Base-by-base conservation (phyloP, 2,797 vertebrate genomes). In the Dryobates pubescens region DNA sequence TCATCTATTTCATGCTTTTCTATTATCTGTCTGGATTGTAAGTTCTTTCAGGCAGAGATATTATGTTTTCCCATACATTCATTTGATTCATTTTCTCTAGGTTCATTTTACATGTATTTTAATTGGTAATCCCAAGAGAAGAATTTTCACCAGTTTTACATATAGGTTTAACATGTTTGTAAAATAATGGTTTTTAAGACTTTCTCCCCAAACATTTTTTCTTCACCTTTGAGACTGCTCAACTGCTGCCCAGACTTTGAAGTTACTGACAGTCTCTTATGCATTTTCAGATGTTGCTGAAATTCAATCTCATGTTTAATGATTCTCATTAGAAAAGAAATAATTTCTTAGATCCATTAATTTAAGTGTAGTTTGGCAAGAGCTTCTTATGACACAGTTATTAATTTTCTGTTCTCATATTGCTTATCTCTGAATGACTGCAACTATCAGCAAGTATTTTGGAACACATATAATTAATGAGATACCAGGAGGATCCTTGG, bases 321-420 rank as follows among this genome's bases (percentile, higher is more conserved):
- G 32, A 61, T 77, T 75, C 81, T 81, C 43, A 68, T 94, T 89
- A 90, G 71, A 88, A 95, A 91, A 79, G 9, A 74, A 88, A 70
- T 87, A 4, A 75, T 70, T 86, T 83, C 63, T 92, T 64, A 58
- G 29, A 83, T 38, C 47, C 36, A 67, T 86, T 88, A 84, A 95
- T 77, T 92, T 90, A 89, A 86, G 88, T 36, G 65, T 57, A 88
- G 68, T 89, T 89, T 75, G 77, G 65, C 72, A 80, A 94, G 68
- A 86, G 10, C 38, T 51, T 45, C 30, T 82, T 89, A 47, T 65
- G 32, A 73, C 30, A 83, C 9, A 64, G 32, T 76, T 65, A 73
- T 70, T 85, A 51, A 45, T 77, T 72, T 86, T 85, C 27, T 86
- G 13, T 70, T 91, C 75, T 89, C 58, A 41, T 67, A 73, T 43